A percentile compares a stretch with the other conserved stretches of the same genome.
Evolutionary conservation across 1,140 invertebrate genomes (phyloP).

Genomic region (Drosophila murphyi): DNA sequence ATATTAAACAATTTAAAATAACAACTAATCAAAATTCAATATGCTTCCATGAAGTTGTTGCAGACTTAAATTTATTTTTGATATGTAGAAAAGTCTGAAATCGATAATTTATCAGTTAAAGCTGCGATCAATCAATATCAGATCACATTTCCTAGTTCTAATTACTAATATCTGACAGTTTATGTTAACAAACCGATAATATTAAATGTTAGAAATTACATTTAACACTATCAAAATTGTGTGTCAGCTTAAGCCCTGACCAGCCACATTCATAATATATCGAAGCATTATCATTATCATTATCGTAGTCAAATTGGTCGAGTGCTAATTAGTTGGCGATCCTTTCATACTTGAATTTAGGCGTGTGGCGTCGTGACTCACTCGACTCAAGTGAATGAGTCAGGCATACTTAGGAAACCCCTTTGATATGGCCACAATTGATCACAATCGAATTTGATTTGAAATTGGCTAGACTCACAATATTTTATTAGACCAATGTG

Average conservation of each 20-base stretch:
- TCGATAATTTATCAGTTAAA: too few relatives aligned
- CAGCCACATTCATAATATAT: constrained; percentile 4
- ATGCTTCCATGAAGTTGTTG: too few relatives aligned
- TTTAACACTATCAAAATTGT: background rate
- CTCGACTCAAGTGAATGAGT: constrained; percentile 22
- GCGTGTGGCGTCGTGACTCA: constrained; percentile 47
- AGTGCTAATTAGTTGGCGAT: constrained; percentile 28
- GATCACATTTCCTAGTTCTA: too few relatives aligned
- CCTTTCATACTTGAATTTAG: constrained; percentile 8
- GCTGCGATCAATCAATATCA: too few relatives aligned
- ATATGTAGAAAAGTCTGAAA: too few relatives aligned
- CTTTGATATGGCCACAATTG: constrained; percentile 39
- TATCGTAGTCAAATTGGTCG: constrained; percentile 3
- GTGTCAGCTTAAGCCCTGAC: background rate
- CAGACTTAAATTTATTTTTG: too few relatives aligned
- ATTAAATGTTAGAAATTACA: too few relatives aligned
- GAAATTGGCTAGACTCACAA: constrained; percentile 44
- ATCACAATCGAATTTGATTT: constrained; percentile 43
- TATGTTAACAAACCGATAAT: too few relatives aligned
- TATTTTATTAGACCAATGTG: constrained; percentile 3
- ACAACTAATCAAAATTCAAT: too few relatives aligned
- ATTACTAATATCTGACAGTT: too few relatives aligned
- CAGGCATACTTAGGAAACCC: constrained; percentile 61
- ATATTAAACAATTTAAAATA: too few relatives aligned
- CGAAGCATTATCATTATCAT: constrained; percentile 7